Base-by-base conservation (phyloP, 2,113 vertebrate genomes). In the Egretta garzetta region DNA sequence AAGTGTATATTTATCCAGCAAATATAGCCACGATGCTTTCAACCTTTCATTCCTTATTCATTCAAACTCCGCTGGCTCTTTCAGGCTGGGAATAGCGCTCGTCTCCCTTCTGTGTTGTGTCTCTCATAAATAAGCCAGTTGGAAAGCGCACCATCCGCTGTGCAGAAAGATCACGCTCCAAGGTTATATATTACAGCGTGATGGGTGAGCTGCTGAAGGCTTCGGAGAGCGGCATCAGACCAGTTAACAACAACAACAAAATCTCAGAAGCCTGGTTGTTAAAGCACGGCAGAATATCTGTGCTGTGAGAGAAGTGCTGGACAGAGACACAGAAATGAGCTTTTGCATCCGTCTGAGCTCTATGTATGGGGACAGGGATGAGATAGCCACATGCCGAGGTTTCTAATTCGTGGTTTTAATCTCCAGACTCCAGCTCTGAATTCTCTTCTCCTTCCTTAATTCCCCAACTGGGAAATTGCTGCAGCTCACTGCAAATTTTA, bases 321-420 rank as follows among this genome's bases (percentile, higher is more conserved):
- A 96, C 90, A 95, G 96, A 93, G 90, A 10, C 93, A 95, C 11
- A 7, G 77, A 21, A 41, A 71, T 6, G 4, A 85, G 86, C 52
- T 94, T 19, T n/a, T n/a, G 66, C 53, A 33, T 91, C 58, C 1
- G 6, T 24, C 39, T 20, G 58, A 84, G 86, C 59, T 62, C 68
- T 41, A 30, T 15, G 1, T 8, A 3, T 7, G 37, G 76, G 60
- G 49, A 4, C 4, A n/a, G 70, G 73, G 53, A 91, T 21, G 71
- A 55, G 6, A 33, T 2, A 60, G 59, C 27, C 55, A 12, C 26
- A 8, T 19, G 80, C 64, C 71, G 62, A 16, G 18, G 24, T 33
- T 90, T 35, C 73, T 45, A 68, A n/a, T 26, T 16, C 13, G 37
- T 15, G 55, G 3, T 41, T 77, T 58, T 12, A 39, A 58, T n/a